Evolutionary conservation across 2,888 invertebrate genomes (phyloP).

Genomic region (Stictocephala bisonia): DNA sequence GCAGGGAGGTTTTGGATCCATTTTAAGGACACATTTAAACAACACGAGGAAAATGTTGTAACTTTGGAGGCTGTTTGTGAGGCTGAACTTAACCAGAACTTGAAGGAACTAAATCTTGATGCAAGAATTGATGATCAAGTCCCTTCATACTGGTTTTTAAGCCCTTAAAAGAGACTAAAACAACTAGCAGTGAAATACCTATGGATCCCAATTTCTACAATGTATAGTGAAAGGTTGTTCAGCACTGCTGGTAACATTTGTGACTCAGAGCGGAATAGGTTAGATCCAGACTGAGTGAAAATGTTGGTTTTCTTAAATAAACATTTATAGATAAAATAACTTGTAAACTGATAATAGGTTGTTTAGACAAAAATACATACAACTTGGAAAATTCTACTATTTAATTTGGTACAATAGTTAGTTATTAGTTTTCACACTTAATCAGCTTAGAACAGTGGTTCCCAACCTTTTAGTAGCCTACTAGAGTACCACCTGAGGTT

Average conservation of each 20-base stretch:
- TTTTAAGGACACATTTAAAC: too few species aligned
- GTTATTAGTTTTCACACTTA: too few species aligned
- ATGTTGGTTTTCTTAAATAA: not conserved
- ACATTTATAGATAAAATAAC: too few species aligned
- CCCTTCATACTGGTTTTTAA: not conserved
- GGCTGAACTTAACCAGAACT: not conserved
- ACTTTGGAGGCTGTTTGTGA: too few species aligned
- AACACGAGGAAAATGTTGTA: too few species aligned
- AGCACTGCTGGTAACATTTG: not conserved
- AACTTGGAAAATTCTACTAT: too few species aligned
- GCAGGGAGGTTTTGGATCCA: too few species aligned
- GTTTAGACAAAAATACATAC: too few species aligned
- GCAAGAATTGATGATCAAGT: not conserved
- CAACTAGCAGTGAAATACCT: not conserved
- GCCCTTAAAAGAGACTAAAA: not conserved
- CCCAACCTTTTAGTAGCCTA: too few species aligned
- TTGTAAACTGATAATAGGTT: slow-evolving; percentile 3
- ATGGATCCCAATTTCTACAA: not conserved
- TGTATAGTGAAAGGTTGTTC: not conserved
- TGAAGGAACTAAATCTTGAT: not conserved
- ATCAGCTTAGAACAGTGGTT: too few species aligned
- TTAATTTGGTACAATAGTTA: too few species aligned
- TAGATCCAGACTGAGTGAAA: not conserved
- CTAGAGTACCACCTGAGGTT: too few species aligned
- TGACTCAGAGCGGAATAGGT: not conserved